phyloP scores from a whole-genome alignment of 2,113 vertebrate genomes.

The Rhineura floridana region DNA sequence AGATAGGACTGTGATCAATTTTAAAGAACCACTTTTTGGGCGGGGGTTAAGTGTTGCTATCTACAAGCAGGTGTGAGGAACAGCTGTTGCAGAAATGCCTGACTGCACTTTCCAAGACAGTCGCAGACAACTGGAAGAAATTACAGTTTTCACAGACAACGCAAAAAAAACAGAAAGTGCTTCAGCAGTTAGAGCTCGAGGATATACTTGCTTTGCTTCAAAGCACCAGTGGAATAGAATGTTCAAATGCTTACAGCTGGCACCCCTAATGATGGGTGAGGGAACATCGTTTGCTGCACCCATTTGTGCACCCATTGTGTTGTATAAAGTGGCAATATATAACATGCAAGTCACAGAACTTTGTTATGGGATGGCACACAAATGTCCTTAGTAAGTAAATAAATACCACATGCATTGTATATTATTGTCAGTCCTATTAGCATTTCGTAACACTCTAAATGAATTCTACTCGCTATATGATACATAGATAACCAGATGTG shows the following conservation, averaged over 20 bases:
- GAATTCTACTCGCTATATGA: background rate
- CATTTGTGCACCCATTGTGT: background rate
- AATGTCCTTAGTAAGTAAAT: too few relatives aligned
- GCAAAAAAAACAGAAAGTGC: background rate
- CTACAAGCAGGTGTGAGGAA: background rate
- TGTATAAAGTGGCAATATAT: background rate
- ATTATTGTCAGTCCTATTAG: background rate
- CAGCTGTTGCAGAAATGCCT: fast-evolving
- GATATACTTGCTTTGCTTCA: background rate
- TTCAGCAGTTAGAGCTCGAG: background rate
- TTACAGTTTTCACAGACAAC: background rate
- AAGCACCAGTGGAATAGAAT: background rate
- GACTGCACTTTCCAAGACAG: background rate
- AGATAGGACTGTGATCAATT: background rate
- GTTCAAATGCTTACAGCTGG: background rate
- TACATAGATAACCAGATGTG: background rate
- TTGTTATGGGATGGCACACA: too few relatives aligned
- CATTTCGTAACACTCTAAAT: background rate
- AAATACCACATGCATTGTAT: background rate
- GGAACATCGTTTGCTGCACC: too few relatives aligned
- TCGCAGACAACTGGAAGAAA: background rate
- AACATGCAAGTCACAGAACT: too few relatives aligned
- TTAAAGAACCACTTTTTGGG: background rate
- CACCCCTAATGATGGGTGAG: too few relatives aligned
- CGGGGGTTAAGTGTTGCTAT: background rate